A percentile compares a stretch with the other conserved stretches of the same genome.
Conservation (phyloP, 2,113 vertebrate genomes). For the Triplophysa siluroides region DNA sequence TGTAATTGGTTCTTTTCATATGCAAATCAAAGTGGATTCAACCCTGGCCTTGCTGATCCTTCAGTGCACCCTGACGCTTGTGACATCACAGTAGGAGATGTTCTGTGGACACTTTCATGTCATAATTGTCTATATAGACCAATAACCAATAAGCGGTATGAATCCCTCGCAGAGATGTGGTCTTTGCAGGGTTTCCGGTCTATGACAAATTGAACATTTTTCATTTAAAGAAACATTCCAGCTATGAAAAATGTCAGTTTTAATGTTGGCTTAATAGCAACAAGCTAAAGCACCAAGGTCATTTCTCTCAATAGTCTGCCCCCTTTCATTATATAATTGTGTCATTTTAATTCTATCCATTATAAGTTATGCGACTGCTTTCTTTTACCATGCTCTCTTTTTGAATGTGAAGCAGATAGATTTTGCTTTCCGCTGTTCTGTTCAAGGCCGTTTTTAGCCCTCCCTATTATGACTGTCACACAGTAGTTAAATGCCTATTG, state of each 20-base stretch:
- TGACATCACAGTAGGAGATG: slow-evolving; percentile 43
- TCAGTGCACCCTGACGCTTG: slow-evolving; percentile 27
- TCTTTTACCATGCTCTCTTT: slow-evolving; percentile 40
- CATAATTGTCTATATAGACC: slow-evolving; percentile 39
- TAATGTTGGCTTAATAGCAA: slow-evolving; percentile 26
- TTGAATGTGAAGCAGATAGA: slow-evolving; percentile 57
- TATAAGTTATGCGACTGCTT: slow-evolving; percentile 27
- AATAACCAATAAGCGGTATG: slow-evolving; percentile 7
- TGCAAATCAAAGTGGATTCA: slow-evolving; percentile 53
- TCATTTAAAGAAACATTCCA: too few species aligned
- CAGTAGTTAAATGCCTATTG: slow-evolving; percentile 68
- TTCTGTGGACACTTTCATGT: slow-evolving; percentile 45
- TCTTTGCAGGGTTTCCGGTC: slow-evolving; percentile 17
- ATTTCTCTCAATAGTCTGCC: slow-evolving; percentile 38
- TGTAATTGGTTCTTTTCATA: slow-evolving; percentile 45
- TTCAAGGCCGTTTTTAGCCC: slow-evolving; percentile 57
- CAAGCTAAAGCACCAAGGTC: slow-evolving; percentile 29
- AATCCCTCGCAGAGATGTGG: slow-evolving; percentile 36
- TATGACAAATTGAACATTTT: slow-evolving; percentile 34
- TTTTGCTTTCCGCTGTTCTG: slow-evolving; percentile 44
- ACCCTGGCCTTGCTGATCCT: slow-evolving; percentile 43
- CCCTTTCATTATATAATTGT: slow-evolving; percentile 40
- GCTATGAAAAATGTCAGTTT: slow-evolving; percentile 19
- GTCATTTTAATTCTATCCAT: slow-evolving; percentile 41
- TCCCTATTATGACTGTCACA: slow-evolving; percentile 68